Base-by-base conservation (phyloP, 92 coral and sea anemone genomes). In the Scolanthus callimorphus region DNA sequence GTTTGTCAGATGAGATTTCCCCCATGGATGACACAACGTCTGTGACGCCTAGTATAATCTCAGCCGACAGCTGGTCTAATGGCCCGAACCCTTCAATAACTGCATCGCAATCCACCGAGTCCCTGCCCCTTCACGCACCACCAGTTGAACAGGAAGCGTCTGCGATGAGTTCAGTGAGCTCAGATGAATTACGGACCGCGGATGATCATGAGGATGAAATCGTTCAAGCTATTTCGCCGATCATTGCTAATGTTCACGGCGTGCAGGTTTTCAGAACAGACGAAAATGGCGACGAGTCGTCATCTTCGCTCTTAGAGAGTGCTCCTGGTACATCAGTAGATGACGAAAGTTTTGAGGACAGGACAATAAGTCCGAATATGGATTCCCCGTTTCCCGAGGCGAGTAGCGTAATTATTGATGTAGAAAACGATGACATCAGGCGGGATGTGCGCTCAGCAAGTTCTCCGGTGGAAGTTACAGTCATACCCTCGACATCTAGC, bases 61-160 rank as follows among this genome's bases (percentile, higher is more conserved):
- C 75, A 22, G 75, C 54, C 1, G 75, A 68, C 24, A 57, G 64
- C 34, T 68, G 75, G 75, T 27, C 75, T 19, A 41, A 51, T 20
- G 61, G 43, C 0, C 53, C 26, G 21, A 51, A 23, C 11, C 17
- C 3, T 1, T 19, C 25, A 13, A 50, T 59, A 19, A 10, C 62
- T 6, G 51, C 39, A 13, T 4, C 49, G 38, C 15, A 19, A 6
- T 31, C 49, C 23, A 25, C 24, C 12, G 55, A 21, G 13, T 11
- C 38, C 20, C 23, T 55, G 4, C 17, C 52, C 17, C 6, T 46
- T 9, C 4, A 9, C 8, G 19, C 52, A 6, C 6, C 9, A 6
- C 6, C 15, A 6, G 15, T 15, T 34, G 6, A 6, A 6, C 6
- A 6, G 6, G 52, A 46, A 4, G 4, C 52, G 12, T 20, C 17